A percentile compares a stretch with the other conserved stretches of the same genome.
Conservation (phyloP, 2,888 invertebrate genomes). For the Lamellibrachia columna region DNA sequence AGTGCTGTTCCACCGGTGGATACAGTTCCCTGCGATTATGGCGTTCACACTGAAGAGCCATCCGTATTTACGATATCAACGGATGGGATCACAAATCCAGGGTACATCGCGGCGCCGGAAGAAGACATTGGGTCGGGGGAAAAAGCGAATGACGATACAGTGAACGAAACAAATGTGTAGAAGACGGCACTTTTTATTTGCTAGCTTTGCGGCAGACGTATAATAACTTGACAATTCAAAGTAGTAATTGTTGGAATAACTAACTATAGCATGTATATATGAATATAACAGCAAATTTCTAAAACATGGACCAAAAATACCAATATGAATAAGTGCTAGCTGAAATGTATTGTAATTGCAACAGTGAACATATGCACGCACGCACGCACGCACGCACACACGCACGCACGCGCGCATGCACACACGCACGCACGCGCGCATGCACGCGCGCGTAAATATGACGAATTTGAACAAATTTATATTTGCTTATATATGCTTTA, state of each 20-base stretch:
- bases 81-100: not conserved
- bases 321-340: too few species aligned
- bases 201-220: not conserved
- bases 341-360: too few species aligned
- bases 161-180: not conserved
- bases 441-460: not conserved
- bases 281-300: too few species aligned
- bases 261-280: too few species aligned
- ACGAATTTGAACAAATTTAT: not conserved
- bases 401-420: too few species aligned
- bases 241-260: too few species aligned
- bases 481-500: not conserved
- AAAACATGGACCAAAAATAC: too few species aligned
- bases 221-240: not conserved
- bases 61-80: conserved; percentile 1
- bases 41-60: not conserved
- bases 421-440: not conserved
- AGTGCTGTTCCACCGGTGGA: not conserved
- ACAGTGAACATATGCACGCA: too few species aligned
- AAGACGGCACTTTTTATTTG: not conserved
- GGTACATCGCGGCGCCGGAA: not conserved
- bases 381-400: too few species aligned
- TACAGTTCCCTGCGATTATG: not conserved
- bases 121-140: not conserved
- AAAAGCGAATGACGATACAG: not conserved